phyloP scores from a whole-genome alignment of 2,797 vertebrate species.

The Salarias fasciatus region DNA sequence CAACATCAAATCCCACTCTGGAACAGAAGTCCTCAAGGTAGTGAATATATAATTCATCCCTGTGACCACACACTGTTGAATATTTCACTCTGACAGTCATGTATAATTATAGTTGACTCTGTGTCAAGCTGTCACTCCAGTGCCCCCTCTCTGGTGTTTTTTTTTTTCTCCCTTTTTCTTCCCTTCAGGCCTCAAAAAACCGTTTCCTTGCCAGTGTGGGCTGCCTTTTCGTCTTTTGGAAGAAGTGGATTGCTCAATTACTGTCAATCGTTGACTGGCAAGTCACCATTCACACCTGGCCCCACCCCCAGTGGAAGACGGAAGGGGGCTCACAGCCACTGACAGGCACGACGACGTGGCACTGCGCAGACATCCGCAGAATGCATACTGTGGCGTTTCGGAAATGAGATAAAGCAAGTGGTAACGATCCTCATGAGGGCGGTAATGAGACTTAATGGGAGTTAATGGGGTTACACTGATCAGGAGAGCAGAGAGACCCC shows the following conservation, averaged over 20 bases:
- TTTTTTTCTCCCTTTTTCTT: slow-evolving; percentile 20
- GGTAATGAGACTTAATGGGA: slow-evolving; percentile 76
- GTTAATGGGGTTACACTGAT: slow-evolving; percentile 79
- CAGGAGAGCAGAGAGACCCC: slow-evolving; percentile 65
- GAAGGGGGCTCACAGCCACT: slow-evolving; percentile 18
- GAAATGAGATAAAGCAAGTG: slow-evolving; percentile 62
- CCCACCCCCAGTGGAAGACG: slow-evolving; percentile 25
- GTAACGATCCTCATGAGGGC: slow-evolving; percentile 61
- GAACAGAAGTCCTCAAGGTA: slow-evolving; percentile 56
- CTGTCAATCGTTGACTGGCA: slow-evolving; percentile 53
- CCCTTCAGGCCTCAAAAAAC: slow-evolving; percentile 34
- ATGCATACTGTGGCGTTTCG: slow-evolving; percentile 53
- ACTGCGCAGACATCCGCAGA: slow-evolving; percentile 26
- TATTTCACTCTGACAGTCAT: slow-evolving; percentile 69
- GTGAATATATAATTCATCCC: slow-evolving; percentile 70
- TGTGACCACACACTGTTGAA: slow-evolving; percentile 67
- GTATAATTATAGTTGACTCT: slow-evolving; percentile 72
- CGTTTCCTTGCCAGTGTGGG: slow-evolving; percentile 31
- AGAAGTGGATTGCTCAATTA: slow-evolving; percentile 59
- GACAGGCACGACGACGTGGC: slow-evolving; percentile 26
- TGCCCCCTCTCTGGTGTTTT: slow-evolving; percentile 32
- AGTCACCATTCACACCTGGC: slow-evolving; percentile 33
- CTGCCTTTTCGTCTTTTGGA: slow-evolving; percentile 20
- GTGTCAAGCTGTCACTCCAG: slow-evolving; percentile 66
- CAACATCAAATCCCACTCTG: slow-evolving; percentile 62